Evolutionary conservation across 2,888 invertebrate genomes (phyloP), one percentile per base, ranked within the genome.

Genomic region (Metellina segmentata): DNA sequence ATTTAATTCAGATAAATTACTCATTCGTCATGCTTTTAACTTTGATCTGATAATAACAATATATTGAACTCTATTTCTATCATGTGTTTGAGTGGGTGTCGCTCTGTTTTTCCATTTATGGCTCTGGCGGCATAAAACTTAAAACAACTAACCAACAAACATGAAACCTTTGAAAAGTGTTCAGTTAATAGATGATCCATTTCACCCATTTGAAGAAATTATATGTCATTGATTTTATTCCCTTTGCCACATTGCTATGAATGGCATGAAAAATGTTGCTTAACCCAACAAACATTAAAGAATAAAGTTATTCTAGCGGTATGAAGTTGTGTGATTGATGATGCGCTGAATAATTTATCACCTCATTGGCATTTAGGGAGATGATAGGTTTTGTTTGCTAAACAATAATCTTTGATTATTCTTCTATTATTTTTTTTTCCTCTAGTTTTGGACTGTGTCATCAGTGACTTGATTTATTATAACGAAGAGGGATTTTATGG

Each of bases 351-450:
- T 61, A 85, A 85, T 85, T 85, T 85, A 85, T 85, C 75, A 75
- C 48, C 16, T 85, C 34, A 75, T 74, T 85, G 75, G 61, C 75
- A 74, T 75, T 85, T 34, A 75, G 20, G 13, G 53, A 49, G 85
- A 85, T 85, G 85, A 85, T 85, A 85, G 74, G 74, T 70, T 82
- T 82, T 34, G 34, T 34, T 34, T 49, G 82, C 52, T 51, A 70
- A 82, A 20, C 71, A 51, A 82, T 34, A 75, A 48, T 75, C 20
- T 75, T 75, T 75, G 75, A 75, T 75, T 9, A 75, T 75, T 34
- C 34, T 34, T 34, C 34, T 34, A 75, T 75, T n/a, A n/a, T n/a
- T n/a, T n/a, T n/a, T 49, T 75, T 49, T 11, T 1, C 75, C 75
- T 34, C 34, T 49, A 13, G 16, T 75, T 75, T n/a, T 2, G 34